A percentile compares a stretch with the other conserved stretches of the same genome.
These are phyloP conservation scores for Strongylocentrotus purpuratus DNA, from an alignment of 35 echinoderm and acorn worm species.

Conservation along the genomic window DNA sequence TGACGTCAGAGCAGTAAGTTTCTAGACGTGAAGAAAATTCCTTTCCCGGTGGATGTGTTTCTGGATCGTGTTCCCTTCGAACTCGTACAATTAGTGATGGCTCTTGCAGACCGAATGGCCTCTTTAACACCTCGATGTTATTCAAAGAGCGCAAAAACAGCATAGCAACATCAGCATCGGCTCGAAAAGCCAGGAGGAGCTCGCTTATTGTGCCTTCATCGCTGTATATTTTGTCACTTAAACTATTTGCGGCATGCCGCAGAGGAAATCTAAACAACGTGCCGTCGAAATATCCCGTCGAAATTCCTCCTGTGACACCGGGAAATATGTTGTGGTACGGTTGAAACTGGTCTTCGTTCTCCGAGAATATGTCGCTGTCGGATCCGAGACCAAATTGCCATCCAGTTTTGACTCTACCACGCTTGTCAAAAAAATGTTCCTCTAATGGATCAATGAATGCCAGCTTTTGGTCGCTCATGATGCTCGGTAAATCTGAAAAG, in stretches of 20 bases:
- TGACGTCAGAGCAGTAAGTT: not conserved
- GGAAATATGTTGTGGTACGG: not conserved
- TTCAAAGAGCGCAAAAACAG: conserved; percentile 15
- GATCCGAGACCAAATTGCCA: not conserved
- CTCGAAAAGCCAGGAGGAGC: not conserved
- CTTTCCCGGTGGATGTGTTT: not conserved
- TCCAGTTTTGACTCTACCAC: not conserved
- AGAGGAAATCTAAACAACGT: conserved; percentile 37
- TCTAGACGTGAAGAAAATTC: not conserved
- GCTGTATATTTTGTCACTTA: not conserved
- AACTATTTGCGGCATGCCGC: not conserved
- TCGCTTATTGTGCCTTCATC: not conserved
- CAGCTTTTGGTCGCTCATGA: conserved; percentile 15
- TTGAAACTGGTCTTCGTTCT: conserved; percentile 18
- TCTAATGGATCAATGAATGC: conserved; percentile 43
- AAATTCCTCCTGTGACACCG: not conserved
- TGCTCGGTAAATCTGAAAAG: conserved; percentile 35
- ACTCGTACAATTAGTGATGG: not conserved
- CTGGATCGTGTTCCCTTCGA: not conserved
- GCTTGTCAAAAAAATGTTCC: not conserved
- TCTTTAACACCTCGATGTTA: conserved; percentile 14
- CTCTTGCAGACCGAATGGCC: not conserved
- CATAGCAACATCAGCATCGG: conserved; percentile 16
- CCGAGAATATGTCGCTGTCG: not conserved
- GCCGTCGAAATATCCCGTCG: not conserved